Evolutionary conservation across 2,797 vertebrate species (phyloP).

Genomic region (Garrulus glandarius): DNA sequence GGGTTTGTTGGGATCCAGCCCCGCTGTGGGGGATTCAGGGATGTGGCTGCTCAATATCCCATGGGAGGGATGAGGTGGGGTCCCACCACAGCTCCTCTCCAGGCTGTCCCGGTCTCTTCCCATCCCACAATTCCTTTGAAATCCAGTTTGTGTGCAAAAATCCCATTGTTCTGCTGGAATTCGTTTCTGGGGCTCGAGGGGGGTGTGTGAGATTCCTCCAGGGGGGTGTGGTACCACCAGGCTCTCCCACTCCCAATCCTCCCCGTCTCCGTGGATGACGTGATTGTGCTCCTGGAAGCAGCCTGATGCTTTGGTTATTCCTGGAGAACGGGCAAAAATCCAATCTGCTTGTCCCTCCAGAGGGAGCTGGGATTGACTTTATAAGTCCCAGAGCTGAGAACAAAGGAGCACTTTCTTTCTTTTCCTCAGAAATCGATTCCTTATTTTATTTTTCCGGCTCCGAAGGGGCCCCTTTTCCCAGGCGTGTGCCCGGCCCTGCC

Average conservation of each 20-base stretch:
- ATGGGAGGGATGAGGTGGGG: rapidly evolving
- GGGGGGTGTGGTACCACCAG: rapidly evolving
- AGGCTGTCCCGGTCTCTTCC: background rate
- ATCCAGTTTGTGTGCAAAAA: background rate
- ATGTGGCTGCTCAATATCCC: rapidly evolving
- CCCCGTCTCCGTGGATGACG: rapidly evolving
- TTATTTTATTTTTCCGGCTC: background rate
- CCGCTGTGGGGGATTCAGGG: background rate
- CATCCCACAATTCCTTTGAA: background rate
- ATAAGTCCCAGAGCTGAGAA: background rate
- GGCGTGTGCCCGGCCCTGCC: rapidly evolving
- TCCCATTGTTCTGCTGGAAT: rapidly evolving
- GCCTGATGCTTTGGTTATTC: background rate
- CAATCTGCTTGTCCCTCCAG: background rate
- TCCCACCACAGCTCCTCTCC: background rate
- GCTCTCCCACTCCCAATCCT: background rate
- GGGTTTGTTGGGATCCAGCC: background rate
- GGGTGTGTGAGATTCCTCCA: background rate
- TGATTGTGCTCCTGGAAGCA: background rate
- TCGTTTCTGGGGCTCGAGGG: background rate
- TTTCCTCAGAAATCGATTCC: background rate
- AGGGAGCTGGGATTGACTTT: background rate
- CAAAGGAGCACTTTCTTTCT: background rate
- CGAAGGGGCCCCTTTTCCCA: background rate
- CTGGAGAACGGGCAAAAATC: background rate